Evolutionary conservation across 1,140 invertebrate genomes (phyloP), one percentile per base, ranked within the genome.

Genomic region (Brachionus plicatilis): DNA sequence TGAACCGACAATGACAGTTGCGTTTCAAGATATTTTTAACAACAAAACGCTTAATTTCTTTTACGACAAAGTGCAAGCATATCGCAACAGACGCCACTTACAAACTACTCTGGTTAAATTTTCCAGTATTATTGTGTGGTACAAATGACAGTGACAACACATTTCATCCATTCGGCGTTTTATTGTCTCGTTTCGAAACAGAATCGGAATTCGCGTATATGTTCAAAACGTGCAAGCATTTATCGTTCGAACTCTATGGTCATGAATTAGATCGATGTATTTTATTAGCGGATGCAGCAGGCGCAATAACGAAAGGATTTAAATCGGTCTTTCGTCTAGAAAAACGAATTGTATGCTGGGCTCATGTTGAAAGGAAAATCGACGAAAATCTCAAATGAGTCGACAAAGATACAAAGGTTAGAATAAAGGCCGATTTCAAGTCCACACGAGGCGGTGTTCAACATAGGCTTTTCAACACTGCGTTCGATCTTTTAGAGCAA

Each of bases 341-440:
- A 53, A 78, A 78, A 78, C 20, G 47, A 29, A 78, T 78, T 33
- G 47, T 78, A 33, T 78, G 75, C 50, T 78, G 75, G 75, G 45
- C 27, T 53, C 75, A 24, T 24, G 24, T 24, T 24, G 24, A 24
- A 1, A 24, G 24, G n/a, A 24, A 24, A 24, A 24, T 24, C 24
- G 24, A 24, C 24, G 24, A 24, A 24, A 24, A 24, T 24, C 24
- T 0, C 24, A 24, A 24, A 24, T 0, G 24, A 1, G 24, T 24
- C 24, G 24, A 24, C 24, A 24, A 24, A 24, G 24, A 24, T 24
- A 24, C 24, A 24, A 24, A 24, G 24, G 24, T 24, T 24, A 24
- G n/a, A n/a, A n/a, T n/a, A n/a, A n/a, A n/a, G n/a, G n/a, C n/a
- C 1, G 24, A 24, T 24, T 24, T 24, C 24, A 24, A 24, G 24